These are phyloP conservation scores for Philereme vetulata DNA, from an alignment of 2,888 invertebrate species.

Conservation along the genomic window DNA sequence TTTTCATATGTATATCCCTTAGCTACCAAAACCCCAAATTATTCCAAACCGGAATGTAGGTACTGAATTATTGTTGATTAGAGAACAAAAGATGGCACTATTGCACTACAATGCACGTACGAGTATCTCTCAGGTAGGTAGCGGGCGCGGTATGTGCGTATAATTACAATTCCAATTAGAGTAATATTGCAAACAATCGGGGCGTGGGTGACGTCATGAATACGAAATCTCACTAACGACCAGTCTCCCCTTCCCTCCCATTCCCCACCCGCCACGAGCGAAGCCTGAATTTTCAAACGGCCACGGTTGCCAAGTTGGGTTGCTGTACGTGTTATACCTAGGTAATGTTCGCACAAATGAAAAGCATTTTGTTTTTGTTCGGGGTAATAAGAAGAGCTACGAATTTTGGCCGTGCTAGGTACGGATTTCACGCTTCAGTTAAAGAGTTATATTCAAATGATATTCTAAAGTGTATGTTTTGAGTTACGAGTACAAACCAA, in stretches of 20 bases:
- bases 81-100: constrained; percentile 42
- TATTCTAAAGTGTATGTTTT: no score
- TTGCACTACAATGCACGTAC: constrained; percentile 56
- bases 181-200: constrained; percentile 84
- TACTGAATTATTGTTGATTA: constrained; percentile 32
- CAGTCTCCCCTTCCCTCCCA: constrained; percentile 47
- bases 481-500: no score
- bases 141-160: constrained; percentile 67
- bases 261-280: constrained; percentile 50
- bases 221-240: constrained; percentile 83
- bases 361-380: constrained; percentile 24
- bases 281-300: constrained; percentile 78
- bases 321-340: constrained; percentile 31
- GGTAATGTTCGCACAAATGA: constrained; percentile 25
- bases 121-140: constrained; percentile 47
- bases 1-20: no score
- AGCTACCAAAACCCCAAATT: not conserved
- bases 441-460: no score
- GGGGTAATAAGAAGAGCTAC: constrained; percentile 2
- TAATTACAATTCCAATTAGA: constrained; percentile 83
- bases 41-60: not conserved
- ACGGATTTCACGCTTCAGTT: no score
- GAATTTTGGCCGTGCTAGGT: not conserved
- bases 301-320: constrained; percentile 53
- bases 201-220: constrained; percentile 80